phyloP scores from a whole-genome alignment of 2,797 vertebrate species.

The Psittacula echo region DNA sequence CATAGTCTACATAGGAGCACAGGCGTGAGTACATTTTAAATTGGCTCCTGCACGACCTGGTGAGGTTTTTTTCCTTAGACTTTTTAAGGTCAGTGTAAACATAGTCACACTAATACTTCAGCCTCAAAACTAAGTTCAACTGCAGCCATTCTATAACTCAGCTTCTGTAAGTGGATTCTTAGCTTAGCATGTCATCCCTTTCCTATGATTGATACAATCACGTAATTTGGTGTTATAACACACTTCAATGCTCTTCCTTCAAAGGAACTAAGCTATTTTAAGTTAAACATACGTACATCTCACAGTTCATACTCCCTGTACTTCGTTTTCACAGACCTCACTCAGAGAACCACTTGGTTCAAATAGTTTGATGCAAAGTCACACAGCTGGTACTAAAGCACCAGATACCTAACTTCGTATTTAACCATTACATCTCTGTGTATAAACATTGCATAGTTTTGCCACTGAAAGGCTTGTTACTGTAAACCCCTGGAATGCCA shows the following conservation, averaged over 20 bases:
- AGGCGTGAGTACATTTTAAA: not conserved
- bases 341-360: not conserved
- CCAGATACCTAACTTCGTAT: not conserved
- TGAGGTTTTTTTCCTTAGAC: not conserved
- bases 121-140: not conserved
- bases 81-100: not conserved
- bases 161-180: not conserved
- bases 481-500: not conserved
- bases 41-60: not conserved
- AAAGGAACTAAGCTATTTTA: not conserved
- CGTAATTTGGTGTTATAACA: not conserved
- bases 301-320: not conserved
- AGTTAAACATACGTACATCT: not conserved
- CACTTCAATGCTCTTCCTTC: not conserved
- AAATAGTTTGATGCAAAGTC: not conserved
- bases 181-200: not conserved
- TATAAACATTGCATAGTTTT: not conserved
- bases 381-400: not conserved
- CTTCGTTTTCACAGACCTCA: not conserved
- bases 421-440: not conserved
- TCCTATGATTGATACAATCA: not conserved
- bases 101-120: not conserved
- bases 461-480: not conserved
- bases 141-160: not conserved
- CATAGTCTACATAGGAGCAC: not conserved